Conservation (phyloP, 2,113 vertebrate species). For the Gobiocypris rarus region DNA sequence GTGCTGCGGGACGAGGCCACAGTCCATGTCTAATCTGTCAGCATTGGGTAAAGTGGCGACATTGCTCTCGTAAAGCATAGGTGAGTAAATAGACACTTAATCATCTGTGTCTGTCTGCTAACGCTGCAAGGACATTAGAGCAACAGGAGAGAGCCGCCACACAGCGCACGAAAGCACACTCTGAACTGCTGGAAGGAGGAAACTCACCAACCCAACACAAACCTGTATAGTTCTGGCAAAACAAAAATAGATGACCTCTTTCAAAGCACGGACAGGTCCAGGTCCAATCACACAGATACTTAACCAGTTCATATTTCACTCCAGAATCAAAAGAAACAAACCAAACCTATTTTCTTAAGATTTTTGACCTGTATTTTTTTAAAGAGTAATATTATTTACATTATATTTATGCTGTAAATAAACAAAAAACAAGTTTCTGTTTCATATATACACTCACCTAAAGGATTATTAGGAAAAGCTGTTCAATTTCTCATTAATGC, state of each 20-base stretch:
- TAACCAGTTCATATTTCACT: neutral
- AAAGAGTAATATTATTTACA: too few species aligned
- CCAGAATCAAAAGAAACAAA: neutral
- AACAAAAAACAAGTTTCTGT: too few species aligned
- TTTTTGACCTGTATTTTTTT: too few species aligned
- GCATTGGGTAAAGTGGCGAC: conserved; percentile 62
- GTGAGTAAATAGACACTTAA: conserved; percentile 70
- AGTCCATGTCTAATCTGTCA: conserved; percentile 68
- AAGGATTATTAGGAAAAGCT: too few species aligned
- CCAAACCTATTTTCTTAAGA: too few species aligned
- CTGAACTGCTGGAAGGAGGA: neutral
- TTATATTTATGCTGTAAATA: too few species aligned
- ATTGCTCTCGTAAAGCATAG: conserved; percentile 60
- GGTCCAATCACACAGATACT: neutral
- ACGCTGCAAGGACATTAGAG: conserved; percentile 60
- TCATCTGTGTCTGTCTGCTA: conserved; percentile 66
- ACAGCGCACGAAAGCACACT: conserved; percentile 18
- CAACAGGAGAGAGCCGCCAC: conserved; percentile 53
- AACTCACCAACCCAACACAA: conserved; percentile 32
- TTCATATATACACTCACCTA: too few species aligned
- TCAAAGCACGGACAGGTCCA: neutral
- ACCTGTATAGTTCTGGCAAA: conserved; percentile 27
- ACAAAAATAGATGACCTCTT: neutral
- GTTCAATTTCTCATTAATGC: too few species aligned
- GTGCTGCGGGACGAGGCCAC: conserved; percentile 62